Base-by-base conservation (phyloP, 2,888 invertebrate genomes). In the Morpho helenor region DNA sequence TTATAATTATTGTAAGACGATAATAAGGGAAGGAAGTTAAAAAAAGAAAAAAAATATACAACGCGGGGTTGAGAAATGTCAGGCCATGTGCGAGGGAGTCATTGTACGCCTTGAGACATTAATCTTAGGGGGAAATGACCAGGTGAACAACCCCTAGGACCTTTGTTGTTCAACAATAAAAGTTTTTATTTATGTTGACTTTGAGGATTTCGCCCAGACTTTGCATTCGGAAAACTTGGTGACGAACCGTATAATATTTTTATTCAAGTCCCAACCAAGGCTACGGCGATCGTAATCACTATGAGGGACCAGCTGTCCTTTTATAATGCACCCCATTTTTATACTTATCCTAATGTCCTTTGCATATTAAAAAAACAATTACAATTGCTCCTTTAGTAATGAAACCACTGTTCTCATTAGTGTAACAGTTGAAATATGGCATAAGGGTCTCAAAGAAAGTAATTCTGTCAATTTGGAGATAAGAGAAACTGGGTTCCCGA, bases 41-140 rank as follows among this genome's bases (percentile, higher is more conserved):
- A 79, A 81, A 82, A 83, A 81, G 62, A 62, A 61, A 61, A 75
- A 80, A 82, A 82, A 81, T 31, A 82, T 62, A 55, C 52, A 52
- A 74, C 71, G 72, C 70, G 73, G 84, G 85, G 72, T 73, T 68
- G 67, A 67, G 69, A 75, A 74, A 75, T 75, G 72, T 71, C 87
- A 85, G 78, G 79, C 81, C 85, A 84, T 87, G 81, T 87, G 87
- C 75, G 85, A 76, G 81, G 84, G 84, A 75, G 76, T 79, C 74
- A 79, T 87, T 86, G 84, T 84, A 74, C 73, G 74, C 74, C 75
- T 76, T 61, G 72, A 87, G 87, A 84, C 86, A 86, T 87, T 86
- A 86, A 84, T 86, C 84, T 86, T 85, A 71, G 80, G 82, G 83
- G 83, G 76, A 72, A 76, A 68, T 75, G 75, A 72, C 87, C 87